Conservation (phyloP, 2,888 invertebrate species). For the Dione juno region DNA sequence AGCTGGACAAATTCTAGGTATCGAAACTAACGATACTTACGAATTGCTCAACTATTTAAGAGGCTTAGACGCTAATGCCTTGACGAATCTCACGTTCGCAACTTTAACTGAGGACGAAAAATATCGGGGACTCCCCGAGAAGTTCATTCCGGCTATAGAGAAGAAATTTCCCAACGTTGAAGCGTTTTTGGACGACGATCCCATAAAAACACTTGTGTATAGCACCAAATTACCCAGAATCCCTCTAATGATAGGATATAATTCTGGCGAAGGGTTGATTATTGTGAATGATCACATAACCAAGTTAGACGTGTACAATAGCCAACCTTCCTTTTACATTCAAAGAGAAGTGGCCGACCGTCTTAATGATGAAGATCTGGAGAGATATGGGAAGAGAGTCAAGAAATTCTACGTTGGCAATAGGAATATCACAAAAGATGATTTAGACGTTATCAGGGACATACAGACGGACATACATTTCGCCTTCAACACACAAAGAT, state of each 20-base stretch:
- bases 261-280: slow-evolving; percentile 62
- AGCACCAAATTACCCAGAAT: slow-evolving; percentile 55
- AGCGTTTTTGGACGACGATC: slow-evolving; percentile 58
- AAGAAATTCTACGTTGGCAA: slow-evolving; percentile 58
- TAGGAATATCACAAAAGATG: slow-evolving; percentile 52
- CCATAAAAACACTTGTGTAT: slow-evolving; percentile 54
- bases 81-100: slow-evolving; percentile 53
- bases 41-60: slow-evolving; percentile 59
- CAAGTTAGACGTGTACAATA: slow-evolving; percentile 54
- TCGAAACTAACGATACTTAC: slow-evolving; percentile 56
- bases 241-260: slow-evolving; percentile 64
- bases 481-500: slow-evolving; percentile 58
- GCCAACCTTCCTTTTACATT: slow-evolving; percentile 56
- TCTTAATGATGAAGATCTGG: slow-evolving; percentile 50
- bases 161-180: slow-evolving; percentile 56
- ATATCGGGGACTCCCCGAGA: slow-evolving; percentile 58
- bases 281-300: slow-evolving; percentile 51
- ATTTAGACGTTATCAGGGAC: slow-evolving; percentile 51
- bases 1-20: slow-evolving; percentile 60
- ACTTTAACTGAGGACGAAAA: slow-evolving; percentile 60
- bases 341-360: slow-evolving; percentile 57
- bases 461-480: slow-evolving; percentile 60
- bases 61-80: slow-evolving; percentile 55
- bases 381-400: slow-evolving; percentile 58
- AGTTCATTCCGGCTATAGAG: slow-evolving; percentile 64